Conservation (phyloP, 2,797 vertebrate species). For the Halcyon leucocephala region DNA sequence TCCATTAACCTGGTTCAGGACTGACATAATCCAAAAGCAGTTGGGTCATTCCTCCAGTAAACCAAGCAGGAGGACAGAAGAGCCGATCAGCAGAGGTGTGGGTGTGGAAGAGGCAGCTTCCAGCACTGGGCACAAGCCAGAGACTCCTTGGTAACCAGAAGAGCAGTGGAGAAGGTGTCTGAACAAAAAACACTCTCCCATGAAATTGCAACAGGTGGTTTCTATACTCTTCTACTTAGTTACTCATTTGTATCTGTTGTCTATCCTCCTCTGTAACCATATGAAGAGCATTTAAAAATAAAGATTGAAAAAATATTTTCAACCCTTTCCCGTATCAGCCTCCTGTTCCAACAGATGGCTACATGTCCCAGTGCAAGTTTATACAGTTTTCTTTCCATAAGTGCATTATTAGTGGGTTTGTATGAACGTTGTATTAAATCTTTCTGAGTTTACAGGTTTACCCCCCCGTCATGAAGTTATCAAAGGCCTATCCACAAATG, state of each 20-base stretch:
- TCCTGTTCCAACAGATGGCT: constrained; percentile 71
- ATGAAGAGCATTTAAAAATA: constrained; percentile 74
- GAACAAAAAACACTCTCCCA: not conserved
- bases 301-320: constrained; percentile 72
- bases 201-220: constrained; percentile 42
- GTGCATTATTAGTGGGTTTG: constrained; percentile 29
- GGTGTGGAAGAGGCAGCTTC: not conserved
- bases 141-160: not conserved
- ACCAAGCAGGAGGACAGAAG: not conserved
- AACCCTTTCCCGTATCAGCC: constrained; percentile 34
- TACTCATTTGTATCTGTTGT: constrained; percentile 60
- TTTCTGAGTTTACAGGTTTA: constrained; percentile 39
- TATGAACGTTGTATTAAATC: constrained; percentile 8
- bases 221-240: constrained; percentile 34
- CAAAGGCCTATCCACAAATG: not conserved
- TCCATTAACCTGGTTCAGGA: not conserved
- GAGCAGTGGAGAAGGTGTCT: not conserved
- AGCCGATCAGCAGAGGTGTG: not conserved
- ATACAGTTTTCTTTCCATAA: constrained; percentile 31
- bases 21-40: not conserved
- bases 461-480: not conserved
- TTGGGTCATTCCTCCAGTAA: not conserved
- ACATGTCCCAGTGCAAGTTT: constrained; percentile 38
- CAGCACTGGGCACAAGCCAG: not conserved
- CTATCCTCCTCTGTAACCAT: constrained; percentile 69